Conservation (phyloP, 64 coral and sea anemone genomes). For the Catalaphyllia jardinei region DNA sequence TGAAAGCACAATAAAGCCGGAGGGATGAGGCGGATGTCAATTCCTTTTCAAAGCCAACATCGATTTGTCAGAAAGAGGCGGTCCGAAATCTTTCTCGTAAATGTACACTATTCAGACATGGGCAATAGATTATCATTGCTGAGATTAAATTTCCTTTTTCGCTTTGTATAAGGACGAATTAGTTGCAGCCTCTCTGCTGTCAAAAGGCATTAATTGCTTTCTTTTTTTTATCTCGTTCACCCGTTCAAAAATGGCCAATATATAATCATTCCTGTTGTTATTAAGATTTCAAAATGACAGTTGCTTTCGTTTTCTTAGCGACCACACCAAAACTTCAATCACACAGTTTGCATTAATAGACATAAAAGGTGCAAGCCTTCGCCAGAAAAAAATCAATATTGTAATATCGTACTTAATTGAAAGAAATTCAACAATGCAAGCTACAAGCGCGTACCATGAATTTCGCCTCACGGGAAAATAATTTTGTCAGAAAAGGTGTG, state of each 20-base stretch:
- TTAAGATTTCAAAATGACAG: conserved; percentile 6
- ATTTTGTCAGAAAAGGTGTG: too few species aligned
- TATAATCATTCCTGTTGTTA: neutral
- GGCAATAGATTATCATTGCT: neutral
- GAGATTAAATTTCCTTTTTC: neutral
- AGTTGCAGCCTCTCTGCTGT: too few species aligned
- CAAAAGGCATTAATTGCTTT: too few species aligned
- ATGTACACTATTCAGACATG: neutral
- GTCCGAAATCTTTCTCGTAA: neutral
- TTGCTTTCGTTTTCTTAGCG: neutral
- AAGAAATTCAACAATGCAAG: neutral
- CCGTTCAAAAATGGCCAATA: neutral
- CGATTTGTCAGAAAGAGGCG: neutral
- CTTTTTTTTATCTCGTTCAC: too few species aligned
- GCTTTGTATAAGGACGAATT: too few species aligned
- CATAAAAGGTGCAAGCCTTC: neutral
- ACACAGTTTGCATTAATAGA: neutral
- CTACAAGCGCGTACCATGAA: too few species aligned
- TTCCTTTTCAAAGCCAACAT: conserved; percentile 24
- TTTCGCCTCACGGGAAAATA: too few species aligned
- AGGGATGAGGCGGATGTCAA: neutral
- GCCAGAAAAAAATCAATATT: neutral
- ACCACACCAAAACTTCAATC: neutral
- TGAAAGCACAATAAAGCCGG: neutral
- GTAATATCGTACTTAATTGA: neutral